phyloP scores from a whole-genome alignment of 2,113 vertebrate species.

The Alexandromys fortis region DNA sequence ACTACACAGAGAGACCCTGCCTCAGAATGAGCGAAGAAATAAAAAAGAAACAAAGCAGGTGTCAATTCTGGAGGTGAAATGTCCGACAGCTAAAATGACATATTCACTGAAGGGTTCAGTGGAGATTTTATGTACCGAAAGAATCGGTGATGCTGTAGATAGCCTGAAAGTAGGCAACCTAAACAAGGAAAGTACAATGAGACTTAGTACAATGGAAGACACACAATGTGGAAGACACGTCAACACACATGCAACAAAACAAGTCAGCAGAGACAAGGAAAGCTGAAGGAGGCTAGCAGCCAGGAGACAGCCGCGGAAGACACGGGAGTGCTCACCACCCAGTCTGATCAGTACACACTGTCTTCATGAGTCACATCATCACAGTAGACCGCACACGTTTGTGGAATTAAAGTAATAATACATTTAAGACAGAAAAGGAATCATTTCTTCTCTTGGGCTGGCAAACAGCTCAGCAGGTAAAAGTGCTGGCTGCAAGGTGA shows the following conservation, averaged over 20 bases:
- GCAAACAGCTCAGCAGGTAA: neutral
- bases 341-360: neutral
- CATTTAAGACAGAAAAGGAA: neutral
- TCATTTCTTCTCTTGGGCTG: too few species aligned
- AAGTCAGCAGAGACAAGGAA: neutral
- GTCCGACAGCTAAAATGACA: neutral
- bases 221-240: neutral
- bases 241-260: neutral
- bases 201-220: neutral
- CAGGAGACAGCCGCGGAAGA: neutral
- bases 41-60: neutral
- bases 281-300: neutral
- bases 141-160: neutral
- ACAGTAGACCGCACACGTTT: neutral
- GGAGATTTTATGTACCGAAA: neutral
- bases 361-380: neutral
- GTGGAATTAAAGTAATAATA: neutral
- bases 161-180: neutral
- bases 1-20: neutral
- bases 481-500: neutral
- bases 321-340: neutral
- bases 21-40: too few species aligned
- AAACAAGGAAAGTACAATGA: neutral
- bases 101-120: neutral
- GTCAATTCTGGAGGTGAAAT: neutral